These are phyloP conservation scores for Stegodyphus dumicola DNA, from an alignment of 1,140 invertebrate species.

Conservation along the genomic window DNA sequence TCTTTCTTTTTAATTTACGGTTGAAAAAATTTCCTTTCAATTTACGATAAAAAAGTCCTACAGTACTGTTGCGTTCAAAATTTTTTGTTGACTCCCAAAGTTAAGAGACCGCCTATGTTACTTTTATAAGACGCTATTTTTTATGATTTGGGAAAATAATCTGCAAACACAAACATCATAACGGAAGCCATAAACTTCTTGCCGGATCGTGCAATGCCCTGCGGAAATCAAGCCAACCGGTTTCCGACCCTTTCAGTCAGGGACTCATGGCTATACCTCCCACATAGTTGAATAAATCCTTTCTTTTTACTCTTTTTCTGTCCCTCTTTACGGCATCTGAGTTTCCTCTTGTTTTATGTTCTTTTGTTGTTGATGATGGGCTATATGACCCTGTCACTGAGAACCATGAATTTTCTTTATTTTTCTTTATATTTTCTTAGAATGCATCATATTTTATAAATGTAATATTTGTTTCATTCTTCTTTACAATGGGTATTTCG, in stretches of 20 bases:
- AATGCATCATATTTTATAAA: not conserved
- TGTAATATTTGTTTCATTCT: not conserved
- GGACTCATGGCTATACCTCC: not conserved
- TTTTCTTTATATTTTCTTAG: not conserved
- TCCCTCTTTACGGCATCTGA: conserved; percentile 17
- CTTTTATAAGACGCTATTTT: not conserved
- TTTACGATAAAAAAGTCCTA: too few species aligned
- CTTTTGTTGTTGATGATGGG: conserved; percentile 35
- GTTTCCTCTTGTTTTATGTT: conserved; percentile 22
- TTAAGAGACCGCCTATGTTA: not conserved
- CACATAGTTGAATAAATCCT: conserved; percentile 43
- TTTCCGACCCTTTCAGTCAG: conserved; percentile 11
- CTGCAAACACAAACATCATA: not conserved
- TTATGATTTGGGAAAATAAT: not conserved
- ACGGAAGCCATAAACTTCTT: conserved; percentile 9
- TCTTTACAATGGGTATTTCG: not conserved
- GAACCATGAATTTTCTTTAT: conserved; percentile 38
- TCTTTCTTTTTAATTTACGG: too few species aligned
- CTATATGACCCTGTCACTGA: conserved; percentile 18
- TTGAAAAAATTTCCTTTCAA: too few species aligned
- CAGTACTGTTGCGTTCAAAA: too few species aligned
- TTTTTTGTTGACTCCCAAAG: too few species aligned
- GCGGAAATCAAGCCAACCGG: conserved; percentile 27
- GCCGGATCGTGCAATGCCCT: conserved; percentile 24
- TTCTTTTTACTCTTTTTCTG: not conserved